Evolutionary conservation across 1,140 invertebrate genomes (phyloP).

Genomic region (Colletes latitarsis): DNA sequence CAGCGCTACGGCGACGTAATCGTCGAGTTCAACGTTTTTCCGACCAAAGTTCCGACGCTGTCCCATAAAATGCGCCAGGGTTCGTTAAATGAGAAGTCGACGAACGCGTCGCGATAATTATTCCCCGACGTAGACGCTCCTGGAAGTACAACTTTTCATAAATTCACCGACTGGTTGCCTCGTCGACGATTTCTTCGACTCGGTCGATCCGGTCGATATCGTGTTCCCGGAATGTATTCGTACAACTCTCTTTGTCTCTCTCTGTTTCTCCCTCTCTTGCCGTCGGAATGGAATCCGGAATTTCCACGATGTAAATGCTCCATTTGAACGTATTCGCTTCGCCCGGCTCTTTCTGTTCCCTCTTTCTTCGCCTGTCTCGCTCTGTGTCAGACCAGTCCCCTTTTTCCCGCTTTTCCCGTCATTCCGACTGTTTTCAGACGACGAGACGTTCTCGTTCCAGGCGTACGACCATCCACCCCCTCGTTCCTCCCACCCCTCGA

Average conservation of each 20-base stretch:
- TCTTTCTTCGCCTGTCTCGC: neutral
- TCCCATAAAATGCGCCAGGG: neutral
- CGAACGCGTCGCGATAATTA: slow-evolving; percentile 2
- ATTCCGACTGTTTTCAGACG: too few relatives aligned
- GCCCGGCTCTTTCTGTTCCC: too few relatives aligned
- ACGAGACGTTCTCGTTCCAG: neutral
- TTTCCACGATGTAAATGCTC: slow-evolving; percentile 59
- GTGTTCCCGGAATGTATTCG: slow-evolving; percentile 50
- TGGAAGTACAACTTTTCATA: neutral
- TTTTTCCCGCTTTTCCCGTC: slow-evolving; percentile 17
- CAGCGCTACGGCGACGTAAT: too few relatives aligned
- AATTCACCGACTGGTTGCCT: slow-evolving; percentile 10
- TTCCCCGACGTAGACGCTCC: neutral
- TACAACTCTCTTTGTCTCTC: too few relatives aligned
- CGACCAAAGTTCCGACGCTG: too few relatives aligned
- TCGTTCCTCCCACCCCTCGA: neutral
- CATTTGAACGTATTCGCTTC: slow-evolving; percentile 40
- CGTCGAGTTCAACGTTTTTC: neutral
- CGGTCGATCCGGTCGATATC: slow-evolving; percentile 48
- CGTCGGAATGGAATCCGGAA: slow-evolving; percentile 44
- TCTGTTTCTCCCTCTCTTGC: neutral
- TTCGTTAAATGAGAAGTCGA: slow-evolving; percentile 1
- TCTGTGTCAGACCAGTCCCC: neutral
- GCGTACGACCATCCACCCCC: neutral
- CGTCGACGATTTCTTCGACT: neutral